Evolutionary conservation across 2,113 vertebrate species (phyloP), one percentile per base, ranked within the genome.

Genomic region (Eidolon helvum): DNA sequence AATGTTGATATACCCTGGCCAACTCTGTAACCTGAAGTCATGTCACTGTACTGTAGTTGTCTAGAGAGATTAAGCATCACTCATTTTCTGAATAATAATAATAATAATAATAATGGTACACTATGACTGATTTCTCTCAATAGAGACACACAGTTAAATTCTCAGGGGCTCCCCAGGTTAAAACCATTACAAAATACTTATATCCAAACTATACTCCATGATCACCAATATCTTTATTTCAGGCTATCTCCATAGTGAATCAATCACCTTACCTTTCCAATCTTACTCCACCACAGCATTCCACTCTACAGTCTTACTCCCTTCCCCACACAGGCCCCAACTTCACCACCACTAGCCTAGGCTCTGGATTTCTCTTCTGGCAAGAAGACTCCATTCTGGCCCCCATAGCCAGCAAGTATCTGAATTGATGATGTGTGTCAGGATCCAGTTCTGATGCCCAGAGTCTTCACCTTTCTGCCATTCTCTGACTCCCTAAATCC

Each of bases 11-110:
- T 55, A 74, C 74, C 12, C 48, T 72, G 40, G 7, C 16, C 66
- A 77, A 10, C 9, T 88, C 33, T 4, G 1, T 40, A 63, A 71
- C 4, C 19, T 59, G 7, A 86, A 85, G 75, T 85, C 57, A 66
- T 22, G 12, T 74, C 87, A 72, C 11, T 38, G 26, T 43, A 63
- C 10, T 35, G 11, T 75, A 92, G 68, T 55, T 83, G 33, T 43
- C 66, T 63, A 88, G 28, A 75, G 38, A 95, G 22, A 38, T 48
- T 69, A 43, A 93, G 19, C 30, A 68, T 45, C 59, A 12, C 24
- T 95, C 53, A 68, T 96, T 82, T 95, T 75, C 82, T 84, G 55
- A 80, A 38, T 50, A 92, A 72, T 40, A 50, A 77, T 63, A 83
- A 35, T 48, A 63, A 69, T 43, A 59, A 69, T 53, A 71, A 55